Evolutionary conservation across 2,888 invertebrate genomes (phyloP).

Genomic region (Adelognathus sp.): DNA sequence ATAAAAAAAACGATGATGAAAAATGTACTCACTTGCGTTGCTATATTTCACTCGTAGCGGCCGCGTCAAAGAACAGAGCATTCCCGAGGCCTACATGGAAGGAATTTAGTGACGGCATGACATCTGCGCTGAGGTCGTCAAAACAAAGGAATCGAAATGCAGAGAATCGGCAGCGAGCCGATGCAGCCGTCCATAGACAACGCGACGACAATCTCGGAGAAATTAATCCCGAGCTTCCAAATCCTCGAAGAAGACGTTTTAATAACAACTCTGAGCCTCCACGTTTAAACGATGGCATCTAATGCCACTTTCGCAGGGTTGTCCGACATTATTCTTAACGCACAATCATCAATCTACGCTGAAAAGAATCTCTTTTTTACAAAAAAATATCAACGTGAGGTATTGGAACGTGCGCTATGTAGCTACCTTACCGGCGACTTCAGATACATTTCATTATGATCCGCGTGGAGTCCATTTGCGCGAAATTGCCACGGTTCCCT

Average conservation of each 20-base stretch:
- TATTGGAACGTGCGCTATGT: no score
- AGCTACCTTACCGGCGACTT: no score
- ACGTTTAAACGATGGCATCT: not conserved
- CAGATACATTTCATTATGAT: no score
- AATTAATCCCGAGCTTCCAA: not conserved
- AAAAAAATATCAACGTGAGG: no score
- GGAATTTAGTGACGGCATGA: not conserved
- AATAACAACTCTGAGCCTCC: not conserved
- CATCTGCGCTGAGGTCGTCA: not conserved
- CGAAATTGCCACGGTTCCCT: no score
- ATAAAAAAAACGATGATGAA: not conserved
- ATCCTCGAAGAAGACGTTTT: not conserved
- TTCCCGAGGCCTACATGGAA: not conserved
- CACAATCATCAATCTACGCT: no score
- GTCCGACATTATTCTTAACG: not conserved
- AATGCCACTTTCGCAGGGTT: not conserved
- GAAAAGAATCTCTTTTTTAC: no score
- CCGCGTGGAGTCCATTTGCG: no score
- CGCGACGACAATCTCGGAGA: not conserved
- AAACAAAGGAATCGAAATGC: slow-evolving; percentile 7
- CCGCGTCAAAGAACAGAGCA: not conserved
- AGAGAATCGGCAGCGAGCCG: not conserved
- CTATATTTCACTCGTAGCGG: not conserved
- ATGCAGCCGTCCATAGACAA: not conserved
- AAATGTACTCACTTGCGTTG: not conserved